Conservation (phyloP, 1,140 invertebrate species). For the Pectinophora gossypiella region DNA sequence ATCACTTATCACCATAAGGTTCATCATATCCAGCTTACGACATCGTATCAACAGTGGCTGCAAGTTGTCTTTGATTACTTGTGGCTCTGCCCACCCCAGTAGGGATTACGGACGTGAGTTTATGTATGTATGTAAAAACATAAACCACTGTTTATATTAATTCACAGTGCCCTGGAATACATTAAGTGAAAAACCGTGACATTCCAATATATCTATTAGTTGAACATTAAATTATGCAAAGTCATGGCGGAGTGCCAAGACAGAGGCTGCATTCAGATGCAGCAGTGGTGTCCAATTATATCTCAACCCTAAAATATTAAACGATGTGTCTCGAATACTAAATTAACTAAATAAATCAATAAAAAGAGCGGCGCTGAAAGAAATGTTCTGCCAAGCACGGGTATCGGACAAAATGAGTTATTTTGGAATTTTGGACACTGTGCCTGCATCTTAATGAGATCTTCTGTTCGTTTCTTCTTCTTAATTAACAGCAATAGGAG, state of each 20-base stretch:
- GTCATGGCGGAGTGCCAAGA: constrained; percentile 51
- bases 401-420: background rate
- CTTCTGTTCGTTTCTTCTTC: background rate
- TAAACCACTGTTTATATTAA: no score
- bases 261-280: constrained; percentile 52
- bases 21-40: no score
- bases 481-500: no score
- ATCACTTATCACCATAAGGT: no score
- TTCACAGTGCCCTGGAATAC: no score
- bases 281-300: constrained; percentile 65
- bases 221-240: constrained; percentile 53
- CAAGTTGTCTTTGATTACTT: no score
- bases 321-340: constrained; percentile 48
- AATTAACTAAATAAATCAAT: constrained; percentile 46
- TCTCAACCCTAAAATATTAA: constrained; percentile 69
- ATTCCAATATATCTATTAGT: constrained; percentile 37
- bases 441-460: background rate
- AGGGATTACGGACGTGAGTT: no score
- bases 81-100: no score
- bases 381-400: background rate
- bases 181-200: no score
- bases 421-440: background rate
- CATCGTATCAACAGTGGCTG: no score
- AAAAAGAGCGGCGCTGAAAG: constrained; percentile 1
- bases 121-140: no score